Evolutionary conservation across 53 echinoderm and acorn worm genomes (phyloP), one percentile per base, ranked within the genome.

Genomic region (Antedon mediterranea): DNA sequence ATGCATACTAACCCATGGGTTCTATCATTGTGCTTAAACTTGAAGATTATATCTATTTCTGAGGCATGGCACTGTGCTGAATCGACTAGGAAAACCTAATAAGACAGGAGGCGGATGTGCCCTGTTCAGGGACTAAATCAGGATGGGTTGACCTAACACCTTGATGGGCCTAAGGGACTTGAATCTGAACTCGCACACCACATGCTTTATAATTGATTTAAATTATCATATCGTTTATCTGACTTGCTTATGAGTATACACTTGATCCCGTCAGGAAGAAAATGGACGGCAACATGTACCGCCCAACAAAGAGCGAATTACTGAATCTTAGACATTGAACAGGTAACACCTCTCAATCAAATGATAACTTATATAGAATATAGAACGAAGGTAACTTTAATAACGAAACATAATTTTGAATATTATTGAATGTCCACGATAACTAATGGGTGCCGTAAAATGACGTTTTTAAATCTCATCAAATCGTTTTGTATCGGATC

Each of bases 181-280:
- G 23, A 57, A 57, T 57, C 23, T 57, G 57, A 57, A 57, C 57
- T 57, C 57, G n/a, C 57, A 57, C 57, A 57, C 57, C 57, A 57
- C 57, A 23, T 57, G 57, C 2, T 57, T 6, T 57, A 18, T 57
- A 57, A 57, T 57, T 57, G 57, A 18, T 57, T 57, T 57, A 57
- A 57, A 57, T 57, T 57, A 57, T 57, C 57, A 57, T 57, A 57
- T 57, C 57, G 57, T 57, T 57, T 57, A 57, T 57, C 57, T 57
- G 57, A 2, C 57, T 57, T 26, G 57, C 7, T 57, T 57, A 57
- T 57, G 57, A 57, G 11, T 57, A 7, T 23, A 13, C 11, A 8
- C 23, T 57, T 57, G 57, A 57, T 57, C 57, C 2, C 57, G 57
- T 57, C 57, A 57, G 57, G 57, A 57, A 57, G 57, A 57, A 18